Evolutionary conservation across 2,113 vertebrate genomes (phyloP), one percentile per base, ranked within the genome.

Genomic region (Indicator maculatus): DNA sequence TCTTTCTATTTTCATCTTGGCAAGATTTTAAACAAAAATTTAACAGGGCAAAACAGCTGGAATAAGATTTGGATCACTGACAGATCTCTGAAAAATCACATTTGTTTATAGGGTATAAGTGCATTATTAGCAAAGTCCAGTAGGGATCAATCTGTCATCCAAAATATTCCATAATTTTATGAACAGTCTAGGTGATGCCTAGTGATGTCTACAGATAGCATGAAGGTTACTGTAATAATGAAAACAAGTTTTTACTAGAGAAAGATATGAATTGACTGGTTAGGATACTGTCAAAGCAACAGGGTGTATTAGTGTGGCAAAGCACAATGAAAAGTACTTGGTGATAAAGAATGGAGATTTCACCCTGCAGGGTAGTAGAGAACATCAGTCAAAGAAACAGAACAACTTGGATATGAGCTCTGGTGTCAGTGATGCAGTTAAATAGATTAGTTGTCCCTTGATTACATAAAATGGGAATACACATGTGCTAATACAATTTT

Each of bases 41-140:
- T 64, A 72, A 16, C 27, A 56, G 0, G 1, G 1, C 2, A 7
- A 12, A 65, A 47, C 12, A 47, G 13, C 20, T 18, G 6, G 8
- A 81, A 20, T 45, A 27, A 71, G 8, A 83, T 16, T 20, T 59
- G 8, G 70, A 74, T 56, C 41, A 45, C 12, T 66, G 36, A 8
- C 11, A 78, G 24, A 18, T 41, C 8, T 84, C 60, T 69, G 59
- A 91, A 91, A 89, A 71, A 20, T 2, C 13, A 1, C n/a, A 33
- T 70, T 53, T 86, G 15, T 9, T 66, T 80, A 61, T 23, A n/a
- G 15, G 64, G 12, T 2, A 1, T 50, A 77, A 92, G 58, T 38
- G 10, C 5, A 36, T 56, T 77, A 38, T 23, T 76, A 72, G 15
- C 9, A 39, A 70, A n/a, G 24, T 58, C 39, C 52, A 63, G 5